Evolutionary conservation across 2,797 vertebrate species (phyloP).

Genomic region (Gephyroberyx darwinii): DNA sequence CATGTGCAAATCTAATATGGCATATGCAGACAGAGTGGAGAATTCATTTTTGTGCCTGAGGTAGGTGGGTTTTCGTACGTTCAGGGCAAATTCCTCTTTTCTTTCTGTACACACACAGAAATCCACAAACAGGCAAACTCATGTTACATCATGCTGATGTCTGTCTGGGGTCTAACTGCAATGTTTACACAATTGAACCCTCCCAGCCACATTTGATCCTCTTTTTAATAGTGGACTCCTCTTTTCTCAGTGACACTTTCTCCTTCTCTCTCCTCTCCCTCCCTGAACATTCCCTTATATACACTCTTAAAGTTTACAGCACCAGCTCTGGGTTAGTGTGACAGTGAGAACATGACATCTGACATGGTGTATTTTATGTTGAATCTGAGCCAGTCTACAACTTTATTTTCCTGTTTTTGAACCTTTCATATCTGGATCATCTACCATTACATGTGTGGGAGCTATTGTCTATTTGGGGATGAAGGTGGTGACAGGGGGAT

Average conservation of each 20-base stretch:
- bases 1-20: constrained; percentile 45
- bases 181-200: constrained; percentile 49
- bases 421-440: constrained; percentile 51
- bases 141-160: constrained; percentile 48
- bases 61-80: constrained; percentile 54
- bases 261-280: constrained; percentile 34
- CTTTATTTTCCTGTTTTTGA: constrained; percentile 52
- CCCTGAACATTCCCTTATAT: background rate
- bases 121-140: constrained; percentile 47
- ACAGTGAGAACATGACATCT: constrained; percentile 38
- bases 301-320: constrained; percentile 31
- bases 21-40: constrained; percentile 41
- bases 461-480: constrained; percentile 50
- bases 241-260: constrained; percentile 43
- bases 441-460: constrained; percentile 45
- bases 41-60: constrained; percentile 36
- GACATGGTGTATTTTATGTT: constrained; percentile 48
- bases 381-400: constrained; percentile 39
- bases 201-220: constrained; percentile 49
- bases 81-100: constrained; percentile 10
- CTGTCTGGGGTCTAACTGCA: constrained; percentile 41
- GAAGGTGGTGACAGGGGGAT: constrained; percentile 60
- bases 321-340: constrained; percentile 47
- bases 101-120: constrained; percentile 32
- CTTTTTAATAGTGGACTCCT: constrained; percentile 41